Base-by-base conservation (phyloP, 2,797 vertebrate genomes). In the Steatocranus sp. region DNA sequence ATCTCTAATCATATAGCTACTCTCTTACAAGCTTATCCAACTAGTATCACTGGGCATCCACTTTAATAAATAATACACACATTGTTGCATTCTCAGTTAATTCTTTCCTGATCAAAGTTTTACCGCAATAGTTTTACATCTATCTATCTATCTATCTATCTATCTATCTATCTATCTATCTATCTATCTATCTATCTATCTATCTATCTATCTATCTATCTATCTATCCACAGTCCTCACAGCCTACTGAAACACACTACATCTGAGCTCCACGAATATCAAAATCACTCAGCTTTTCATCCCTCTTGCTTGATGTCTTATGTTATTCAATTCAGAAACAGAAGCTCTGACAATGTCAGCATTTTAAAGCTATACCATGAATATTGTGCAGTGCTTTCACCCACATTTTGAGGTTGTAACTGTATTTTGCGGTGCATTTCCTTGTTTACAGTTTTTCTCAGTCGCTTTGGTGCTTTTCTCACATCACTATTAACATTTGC, bases 111-210 rank as follows among this genome's bases (percentile, higher is more conserved):
- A 32, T 32, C 5, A 58, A 32, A 32, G 9, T 32, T 32, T 56
- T 3, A 2, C 11, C 0, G 1, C n/a, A 36, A 3, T 66, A 38
- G 11, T 66, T 63, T 63, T 20, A 23, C 12, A 1, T 41, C 2
- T 1, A 43, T 8, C 15, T 18, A 48, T 48, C 46, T 5, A 48
- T 48, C 49, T 4, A 50, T 20, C n/a, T 4, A 20, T 50, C n/a
- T 2, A 18, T 48, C 46, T 1, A n/a, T 49, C 46, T 2, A 9
- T 48, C 17, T 3, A 17, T 46, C 43, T 48, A 41, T 41, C 38
- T 3, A 17, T 46, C 43, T 9, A 9, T 48, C 46, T 4, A 18
- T 48, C 46, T 2, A 18, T 18, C 18, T 2, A 3, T 49, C 48
- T 2, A 5, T 17, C 43, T 1, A 7, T 17, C 43, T 2, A 4